These are phyloP conservation scores for Cyclargus thomasi DNA, from an alignment of 1,140 invertebrate species.

Conservation along the genomic window DNA sequence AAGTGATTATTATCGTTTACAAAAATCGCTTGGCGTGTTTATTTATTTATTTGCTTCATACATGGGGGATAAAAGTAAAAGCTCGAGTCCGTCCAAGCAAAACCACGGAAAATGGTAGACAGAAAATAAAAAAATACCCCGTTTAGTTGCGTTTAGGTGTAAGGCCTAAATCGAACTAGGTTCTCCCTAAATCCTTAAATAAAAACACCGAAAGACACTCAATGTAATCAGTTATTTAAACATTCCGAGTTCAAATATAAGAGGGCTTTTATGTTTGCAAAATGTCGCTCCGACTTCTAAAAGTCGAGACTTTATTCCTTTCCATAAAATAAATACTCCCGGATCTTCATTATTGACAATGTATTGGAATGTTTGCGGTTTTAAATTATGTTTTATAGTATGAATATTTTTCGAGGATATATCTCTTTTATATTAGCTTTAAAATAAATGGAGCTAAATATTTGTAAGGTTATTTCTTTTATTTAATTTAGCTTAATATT, in stretches of 20 bases:
- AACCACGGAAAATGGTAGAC: too few relatives aligned
- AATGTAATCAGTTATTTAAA: constrained; percentile 21
- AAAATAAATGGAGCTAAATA: too few relatives aligned
- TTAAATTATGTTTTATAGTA: constrained; percentile 2
- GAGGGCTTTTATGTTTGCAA: constrained; percentile 19
- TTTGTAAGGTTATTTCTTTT: too few relatives aligned
- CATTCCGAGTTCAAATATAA: constrained; percentile 16
- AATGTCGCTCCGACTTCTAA: constrained; percentile 15
- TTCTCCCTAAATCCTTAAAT: background rate
- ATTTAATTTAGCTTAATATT: too few relatives aligned
- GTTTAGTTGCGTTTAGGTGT: background rate
- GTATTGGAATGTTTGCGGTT: background rate
- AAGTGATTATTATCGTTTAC: too few relatives aligned
- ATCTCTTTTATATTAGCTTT: too few relatives aligned
- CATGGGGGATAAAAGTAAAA: too few relatives aligned
- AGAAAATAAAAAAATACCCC: too few relatives aligned
- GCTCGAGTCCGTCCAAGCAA: too few relatives aligned
- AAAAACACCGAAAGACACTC: constrained; percentile 20
- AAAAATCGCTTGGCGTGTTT: too few relatives aligned
- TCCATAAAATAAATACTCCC: constrained; percentile 5
- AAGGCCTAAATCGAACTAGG: background rate
- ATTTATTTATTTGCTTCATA: too few relatives aligned
- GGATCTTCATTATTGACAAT: constrained; percentile 5
- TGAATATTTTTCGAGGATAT: background rate
- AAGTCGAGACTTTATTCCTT: constrained; percentile 13